Base-by-base conservation (phyloP, 2,797 vertebrate genomes). In the Parauchenoglanis punctatus region DNA sequence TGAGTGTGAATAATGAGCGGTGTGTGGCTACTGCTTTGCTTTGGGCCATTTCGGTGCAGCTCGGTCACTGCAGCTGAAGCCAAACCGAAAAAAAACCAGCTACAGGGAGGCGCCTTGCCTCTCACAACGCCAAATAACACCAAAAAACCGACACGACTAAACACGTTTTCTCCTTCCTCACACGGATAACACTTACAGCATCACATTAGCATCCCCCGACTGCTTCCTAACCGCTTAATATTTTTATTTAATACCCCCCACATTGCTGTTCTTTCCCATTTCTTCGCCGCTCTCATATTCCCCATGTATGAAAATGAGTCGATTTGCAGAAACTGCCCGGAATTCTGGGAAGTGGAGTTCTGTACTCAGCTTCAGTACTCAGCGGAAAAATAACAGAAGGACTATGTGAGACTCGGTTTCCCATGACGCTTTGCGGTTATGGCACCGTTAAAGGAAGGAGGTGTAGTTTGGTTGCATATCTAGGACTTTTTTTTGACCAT, bases 231-330 rank as follows among this genome's bases (percentile, higher is more conserved):
- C 46, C 54, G 52, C 84, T 86, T 65, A 59, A 81, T 40, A 70
- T 31, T 73, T 73, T 86, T 84, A 87, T 89, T 89, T 87, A 83
- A 87, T 89, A 73, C 85, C 83, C 89, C 65, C 86, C 73, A 75
- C 65, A 56, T 65, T 86, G 78, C 83, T 85, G 73, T 76, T 88
- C 90, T 90, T 89, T 88, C 91, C 87, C 88, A 84, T 91, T 89
- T 86, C 89, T 87, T 91, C 89, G 92, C 92, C 91, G 94, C 93
- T 94, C 94, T 92, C 93, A 92, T 93, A 94, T 94, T 91, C 91
- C 91, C 91, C 88, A 88, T 89, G 91, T 89, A 92, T 92, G 92
- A 92, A 93, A 85, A 93, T 92, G 93, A 93, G 93, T 93, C 93
- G 93, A 90, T 87, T 91, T 92, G 91, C 92, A 93, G 92, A 92